A percentile compares a stretch with the other conserved stretches of the same genome.
Conservation (phyloP, 2,888 invertebrate genomes). For the Ophion ventricosus region DNA sequence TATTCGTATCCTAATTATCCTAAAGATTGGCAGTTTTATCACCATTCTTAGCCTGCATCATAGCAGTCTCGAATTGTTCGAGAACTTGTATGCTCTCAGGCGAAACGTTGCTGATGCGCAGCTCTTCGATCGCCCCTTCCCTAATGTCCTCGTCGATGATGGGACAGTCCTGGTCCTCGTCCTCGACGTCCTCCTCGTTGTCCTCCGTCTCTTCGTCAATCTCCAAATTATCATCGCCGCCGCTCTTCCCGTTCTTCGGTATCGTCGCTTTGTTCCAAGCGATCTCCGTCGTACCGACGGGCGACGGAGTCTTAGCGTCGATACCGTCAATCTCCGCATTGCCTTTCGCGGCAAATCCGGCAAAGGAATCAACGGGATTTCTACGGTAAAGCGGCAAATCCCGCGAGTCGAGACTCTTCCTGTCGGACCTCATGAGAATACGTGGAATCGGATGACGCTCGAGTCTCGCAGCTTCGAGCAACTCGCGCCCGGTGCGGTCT, state of each 20-base stretch:
- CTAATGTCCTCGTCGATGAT: slow-evolving; percentile 69
- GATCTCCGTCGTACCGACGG: neutral
- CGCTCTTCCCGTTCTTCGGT: slow-evolving; percentile 43
- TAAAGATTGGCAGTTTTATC: slow-evolving; percentile 75
- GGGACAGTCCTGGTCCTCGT: slow-evolving; percentile 64
- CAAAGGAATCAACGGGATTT: slow-evolving; percentile 3
- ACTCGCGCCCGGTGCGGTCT: slow-evolving; percentile 26
- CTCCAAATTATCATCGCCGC: slow-evolving; percentile 40
- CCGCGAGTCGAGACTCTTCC: slow-evolving; percentile 56
- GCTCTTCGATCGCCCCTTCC: slow-evolving; percentile 64
- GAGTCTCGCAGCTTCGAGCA: slow-evolving; percentile 1
- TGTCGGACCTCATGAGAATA: slow-evolving; percentile 61
- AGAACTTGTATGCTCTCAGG: slow-evolving; percentile 76
- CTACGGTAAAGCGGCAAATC: neutral
- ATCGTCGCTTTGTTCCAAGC: slow-evolving; percentile 30
- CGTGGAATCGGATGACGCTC: slow-evolving; percentile 49
- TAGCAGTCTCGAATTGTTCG: slow-evolving; percentile 76
- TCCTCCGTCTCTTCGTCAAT: slow-evolving; percentile 57
- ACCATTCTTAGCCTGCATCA: slow-evolving; percentile 71
- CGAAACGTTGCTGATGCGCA: slow-evolving; percentile 73
- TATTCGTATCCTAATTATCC: slow-evolving; percentile 49
- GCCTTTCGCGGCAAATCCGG: neutral
- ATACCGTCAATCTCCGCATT: neutral
- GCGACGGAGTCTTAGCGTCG: neutral
- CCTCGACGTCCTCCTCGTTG: slow-evolving; percentile 52